These are phyloP conservation scores for Epinephelus coioides DNA, from an alignment of 2,797 vertebrate genomes.

Conservation along the genomic window DNA sequence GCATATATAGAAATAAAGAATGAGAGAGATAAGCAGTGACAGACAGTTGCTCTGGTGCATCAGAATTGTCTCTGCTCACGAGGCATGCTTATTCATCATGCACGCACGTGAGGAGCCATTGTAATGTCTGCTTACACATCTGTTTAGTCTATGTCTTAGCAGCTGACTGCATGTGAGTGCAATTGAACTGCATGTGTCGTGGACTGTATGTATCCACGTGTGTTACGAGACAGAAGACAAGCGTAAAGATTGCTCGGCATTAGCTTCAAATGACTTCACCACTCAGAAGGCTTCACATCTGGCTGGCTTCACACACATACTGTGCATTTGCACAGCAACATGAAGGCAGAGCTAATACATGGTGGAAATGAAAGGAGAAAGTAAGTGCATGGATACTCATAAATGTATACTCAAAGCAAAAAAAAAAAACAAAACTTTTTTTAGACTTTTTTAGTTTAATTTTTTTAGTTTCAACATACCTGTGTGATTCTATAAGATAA, in stretches of 20 bases:
- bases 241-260: conserved; percentile 17
- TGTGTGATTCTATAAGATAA: not conserved
- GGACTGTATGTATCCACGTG: not conserved
- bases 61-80: conserved; percentile 5
- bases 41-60: not conserved
- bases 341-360: not conserved
- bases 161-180: conserved; percentile 5
- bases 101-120: conserved; percentile 5
- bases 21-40: not conserved
- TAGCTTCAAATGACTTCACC: conserved; percentile 2
- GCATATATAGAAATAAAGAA: no score
- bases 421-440: not conserved
- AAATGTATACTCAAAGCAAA: not conserved
- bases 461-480: not conserved
- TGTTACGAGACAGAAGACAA: conserved; percentile 9
- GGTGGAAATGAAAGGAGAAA: not conserved
- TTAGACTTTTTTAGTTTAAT: not conserved
- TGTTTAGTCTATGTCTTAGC: conserved; percentile 10
- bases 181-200: not conserved
- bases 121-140: conserved; percentile 26
- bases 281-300: not conserved
- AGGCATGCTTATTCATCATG: conserved; percentile 19
- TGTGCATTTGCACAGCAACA: not conserved
- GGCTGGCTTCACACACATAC: not conserved
- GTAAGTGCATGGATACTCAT: not conserved